Percentiles rank a stretch among this genome's conserved stretches.
These are phyloP conservation scores for Probosciger aterrimus DNA, from an alignment of 2,113 vertebrate genomes.

Conservation along the genomic window DNA sequence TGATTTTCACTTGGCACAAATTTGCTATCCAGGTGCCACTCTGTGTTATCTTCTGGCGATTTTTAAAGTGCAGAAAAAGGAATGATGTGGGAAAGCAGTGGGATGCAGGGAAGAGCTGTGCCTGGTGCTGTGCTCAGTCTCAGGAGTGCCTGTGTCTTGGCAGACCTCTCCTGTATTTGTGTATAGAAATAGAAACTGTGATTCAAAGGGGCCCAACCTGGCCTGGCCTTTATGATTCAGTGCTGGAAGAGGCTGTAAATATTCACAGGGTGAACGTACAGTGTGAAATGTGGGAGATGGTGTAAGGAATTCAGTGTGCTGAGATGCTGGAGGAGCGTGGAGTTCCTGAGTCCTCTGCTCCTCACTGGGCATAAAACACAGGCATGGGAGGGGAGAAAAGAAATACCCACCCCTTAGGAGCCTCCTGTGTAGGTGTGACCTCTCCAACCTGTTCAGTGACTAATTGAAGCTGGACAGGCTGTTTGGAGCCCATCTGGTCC, in stretches of 20 bases:
- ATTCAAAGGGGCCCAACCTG: neutral
- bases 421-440: neutral
- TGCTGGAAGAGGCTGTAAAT: neutral
- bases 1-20: neutral
- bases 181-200: neutral
- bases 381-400: neutral
- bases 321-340: accelerated
- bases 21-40: neutral
- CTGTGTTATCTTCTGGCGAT: neutral
- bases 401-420: neutral
- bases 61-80: neutral
- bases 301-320: neutral
- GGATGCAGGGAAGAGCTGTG: neutral
- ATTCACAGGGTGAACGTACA: neutral
- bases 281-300: neutral
- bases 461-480: neutral
- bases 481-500: neutral
- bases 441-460: neutral
- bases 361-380: neutral
- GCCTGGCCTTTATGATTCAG: neutral
- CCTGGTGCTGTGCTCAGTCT: neutral
- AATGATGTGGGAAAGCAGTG: neutral
- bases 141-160: neutral
- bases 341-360: neutral
- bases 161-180: neutral